phyloP scores from a whole-genome alignment of 2,888 invertebrate species.

The Caenorhabditis zanzibari region DNA sequence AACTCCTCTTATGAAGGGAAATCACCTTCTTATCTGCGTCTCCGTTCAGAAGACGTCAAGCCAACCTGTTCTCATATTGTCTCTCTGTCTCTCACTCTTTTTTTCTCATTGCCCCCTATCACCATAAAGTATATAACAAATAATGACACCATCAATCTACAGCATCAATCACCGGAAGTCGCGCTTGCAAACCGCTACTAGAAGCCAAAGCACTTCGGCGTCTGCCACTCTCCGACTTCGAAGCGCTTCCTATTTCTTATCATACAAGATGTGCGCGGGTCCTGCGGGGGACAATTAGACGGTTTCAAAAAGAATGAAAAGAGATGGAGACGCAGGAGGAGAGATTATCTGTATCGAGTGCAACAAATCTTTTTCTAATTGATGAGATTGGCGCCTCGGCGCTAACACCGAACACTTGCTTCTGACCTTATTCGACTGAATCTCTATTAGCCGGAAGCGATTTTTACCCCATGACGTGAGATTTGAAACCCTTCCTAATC shows the following conservation, averaged over 20 bases:
- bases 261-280: conserved; percentile 51
- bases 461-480: conserved; percentile 55
- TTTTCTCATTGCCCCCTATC: conserved; percentile 35
- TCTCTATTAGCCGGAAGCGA: conserved; percentile 38
- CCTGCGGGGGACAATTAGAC: conserved; percentile 44
- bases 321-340: conserved; percentile 32
- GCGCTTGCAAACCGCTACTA: conserved; percentile 65
- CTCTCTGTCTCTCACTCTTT: conserved; percentile 43
- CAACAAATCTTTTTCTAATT: conserved; percentile 39
- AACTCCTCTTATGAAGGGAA: not conserved
- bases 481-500: conserved; percentile 32
- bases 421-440: conserved; percentile 41
- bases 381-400: conserved; percentile 43
- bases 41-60: conserved; percentile 31
- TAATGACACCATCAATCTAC: conserved; percentile 65
- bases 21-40: conserved; percentile 38
- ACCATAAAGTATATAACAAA: conserved; percentile 64
- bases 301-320: conserved; percentile 13
- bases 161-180: conserved; percentile 66
- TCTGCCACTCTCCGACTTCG: conserved; percentile 38
- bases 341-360: conserved; percentile 27
- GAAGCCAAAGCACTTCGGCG: conserved; percentile 55
- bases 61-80: conserved; percentile 58
- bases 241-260: conserved; percentile 26
- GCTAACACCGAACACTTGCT: conserved; percentile 41